phyloP scores from a whole-genome alignment of 92 coral and sea anemone species.

The Palythoa grandiflora region DNA sequence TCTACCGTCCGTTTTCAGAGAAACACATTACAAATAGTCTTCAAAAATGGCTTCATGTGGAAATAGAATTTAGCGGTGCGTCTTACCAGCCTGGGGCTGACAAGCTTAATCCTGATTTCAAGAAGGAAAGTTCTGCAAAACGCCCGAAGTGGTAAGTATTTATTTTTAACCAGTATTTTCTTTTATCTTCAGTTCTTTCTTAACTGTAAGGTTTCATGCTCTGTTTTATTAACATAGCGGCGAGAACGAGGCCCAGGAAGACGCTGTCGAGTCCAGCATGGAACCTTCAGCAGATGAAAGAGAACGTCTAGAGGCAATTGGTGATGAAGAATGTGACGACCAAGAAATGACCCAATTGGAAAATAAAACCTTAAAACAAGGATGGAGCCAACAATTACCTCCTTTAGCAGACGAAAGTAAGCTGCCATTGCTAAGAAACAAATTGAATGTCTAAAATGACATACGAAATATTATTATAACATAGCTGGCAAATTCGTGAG shows the following conservation, averaged over 20 bases:
- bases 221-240: neutral
- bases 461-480: neutral
- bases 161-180: neutral
- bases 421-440: neutral
- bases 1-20: neutral
- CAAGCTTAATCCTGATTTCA: neutral
- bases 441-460: neutral
- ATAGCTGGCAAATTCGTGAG: too few species aligned
- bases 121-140: neutral
- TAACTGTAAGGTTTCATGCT: neutral
- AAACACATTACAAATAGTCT: conserved; percentile 16
- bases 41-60: conserved; percentile 22
- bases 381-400: neutral
- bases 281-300: conserved; percentile 39
- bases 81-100: neutral
- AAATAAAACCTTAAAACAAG: neutral
- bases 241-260: conserved; percentile 24
- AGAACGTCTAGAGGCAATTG: conserved; percentile 35
- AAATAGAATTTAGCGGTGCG: neutral
- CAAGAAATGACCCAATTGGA: neutral
- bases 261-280: neutral
- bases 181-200: neutral
- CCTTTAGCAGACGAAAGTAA: conserved; percentile 8
- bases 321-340: conserved; percentile 4
- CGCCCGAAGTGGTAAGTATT: neutral